A percentile compares a stretch with the other conserved stretches of the same genome.
These are phyloP conservation scores for Prenolepis imparis DNA, from an alignment of 2,888 invertebrate genomes.

Conservation along the genomic window DNA sequence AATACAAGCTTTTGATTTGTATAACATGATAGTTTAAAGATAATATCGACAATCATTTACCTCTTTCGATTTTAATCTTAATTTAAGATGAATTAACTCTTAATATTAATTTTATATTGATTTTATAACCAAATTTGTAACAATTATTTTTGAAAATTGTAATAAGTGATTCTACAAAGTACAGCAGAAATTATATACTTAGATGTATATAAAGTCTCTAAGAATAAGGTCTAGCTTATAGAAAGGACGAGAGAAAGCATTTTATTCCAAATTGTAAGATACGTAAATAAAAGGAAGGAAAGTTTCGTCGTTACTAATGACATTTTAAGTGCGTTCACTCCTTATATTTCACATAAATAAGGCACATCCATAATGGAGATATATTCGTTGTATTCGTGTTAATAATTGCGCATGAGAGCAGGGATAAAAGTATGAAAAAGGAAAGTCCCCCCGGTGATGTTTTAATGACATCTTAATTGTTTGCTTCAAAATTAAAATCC, in stretches of 20 bases:
- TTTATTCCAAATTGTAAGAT: background rate
- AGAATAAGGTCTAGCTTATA: background rate
- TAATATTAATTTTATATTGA: background rate
- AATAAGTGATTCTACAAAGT: background rate
- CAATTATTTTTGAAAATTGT: background rate
- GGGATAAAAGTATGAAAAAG: background rate
- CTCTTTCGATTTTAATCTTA: background rate
- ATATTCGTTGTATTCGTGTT: background rate
- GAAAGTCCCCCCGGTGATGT: background rate
- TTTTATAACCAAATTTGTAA: background rate
- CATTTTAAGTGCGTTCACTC: conserved; percentile 64
- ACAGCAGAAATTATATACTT: background rate
- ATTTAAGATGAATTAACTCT: background rate
- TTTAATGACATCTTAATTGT: conserved; percentile 25
- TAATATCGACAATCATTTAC: background rate
- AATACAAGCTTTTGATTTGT: background rate
- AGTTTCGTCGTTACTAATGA: conserved; percentile 65
- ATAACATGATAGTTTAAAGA: background rate
- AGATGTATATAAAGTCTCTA: background rate
- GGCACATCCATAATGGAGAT: background rate
- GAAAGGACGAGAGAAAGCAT: background rate
- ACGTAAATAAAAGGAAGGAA: conserved; percentile 60
- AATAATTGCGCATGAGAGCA: conserved; percentile 10
- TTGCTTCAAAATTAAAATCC: background rate
- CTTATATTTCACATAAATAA: conserved; percentile 18